phyloP scores from a whole-genome alignment of 2,797 vertebrate genomes.

The Xenentodon cancila region DNA sequence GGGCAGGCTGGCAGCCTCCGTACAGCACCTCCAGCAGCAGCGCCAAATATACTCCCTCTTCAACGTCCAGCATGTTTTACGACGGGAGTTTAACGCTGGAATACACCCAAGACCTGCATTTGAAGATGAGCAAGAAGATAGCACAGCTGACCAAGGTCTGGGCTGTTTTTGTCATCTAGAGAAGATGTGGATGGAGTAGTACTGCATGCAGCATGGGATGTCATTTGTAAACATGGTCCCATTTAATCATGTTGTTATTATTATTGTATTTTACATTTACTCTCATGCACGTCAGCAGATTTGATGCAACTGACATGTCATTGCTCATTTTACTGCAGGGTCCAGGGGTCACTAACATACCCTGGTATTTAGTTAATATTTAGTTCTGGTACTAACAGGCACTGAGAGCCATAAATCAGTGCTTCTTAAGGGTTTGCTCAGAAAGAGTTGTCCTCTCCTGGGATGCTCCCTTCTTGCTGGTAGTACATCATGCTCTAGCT shows the following conservation, averaged over 20 bases:
- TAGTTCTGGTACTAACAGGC: too few relatives aligned
- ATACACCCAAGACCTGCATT: slow-evolving; percentile 81
- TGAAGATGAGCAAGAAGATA: slow-evolving; percentile 87
- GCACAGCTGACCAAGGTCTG: slow-evolving; percentile 84
- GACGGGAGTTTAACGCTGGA: slow-evolving; percentile 76
- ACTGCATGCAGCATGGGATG: slow-evolving; percentile 6
- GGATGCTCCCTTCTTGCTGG: too few relatives aligned
- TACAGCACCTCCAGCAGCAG: slow-evolving; percentile 50
- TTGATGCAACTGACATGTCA: not conserved
- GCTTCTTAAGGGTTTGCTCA: too few relatives aligned
- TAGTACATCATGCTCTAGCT: too few relatives aligned
- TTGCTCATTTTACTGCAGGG: not conserved
- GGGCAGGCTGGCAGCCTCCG: slow-evolving; percentile 73
- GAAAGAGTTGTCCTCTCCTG: too few relatives aligned
- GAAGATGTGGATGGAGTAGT: slow-evolving; percentile 16
- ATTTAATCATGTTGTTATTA: not conserved
- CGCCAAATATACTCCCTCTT: slow-evolving; percentile 56
- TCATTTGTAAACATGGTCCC: slow-evolving; percentile 24
- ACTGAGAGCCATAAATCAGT: too few relatives aligned
- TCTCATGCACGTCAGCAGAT: not conserved
- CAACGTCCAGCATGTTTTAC: slow-evolving; percentile 68
- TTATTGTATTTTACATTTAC: not conserved
- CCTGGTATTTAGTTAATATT: too few relatives aligned
- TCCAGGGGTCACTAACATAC: not conserved
- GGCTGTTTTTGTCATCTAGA: slow-evolving; percentile 1